phyloP scores from a whole-genome alignment of 2,113 vertebrate genomes.

The Baryphthengus martii region DNA sequence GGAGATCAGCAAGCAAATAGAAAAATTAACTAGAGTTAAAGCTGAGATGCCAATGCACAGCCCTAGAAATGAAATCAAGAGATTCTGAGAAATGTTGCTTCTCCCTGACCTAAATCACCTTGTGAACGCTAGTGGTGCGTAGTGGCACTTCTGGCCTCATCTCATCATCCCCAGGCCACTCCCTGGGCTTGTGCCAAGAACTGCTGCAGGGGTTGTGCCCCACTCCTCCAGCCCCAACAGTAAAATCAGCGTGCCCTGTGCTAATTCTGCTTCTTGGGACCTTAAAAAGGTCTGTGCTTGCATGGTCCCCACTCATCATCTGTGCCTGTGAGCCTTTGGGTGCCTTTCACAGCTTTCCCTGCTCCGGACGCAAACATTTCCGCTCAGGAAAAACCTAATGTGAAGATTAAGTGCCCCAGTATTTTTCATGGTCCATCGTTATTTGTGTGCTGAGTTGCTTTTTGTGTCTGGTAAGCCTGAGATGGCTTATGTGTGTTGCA shows the following conservation, averaged over 20 bases:
- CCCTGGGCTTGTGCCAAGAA: background rate
- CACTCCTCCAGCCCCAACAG: background rate
- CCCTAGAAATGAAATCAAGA: background rate
- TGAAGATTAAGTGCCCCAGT: background rate
- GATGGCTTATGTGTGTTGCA: background rate
- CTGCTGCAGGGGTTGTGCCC: fast-evolving
- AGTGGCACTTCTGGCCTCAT: background rate
- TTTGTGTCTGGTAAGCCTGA: background rate
- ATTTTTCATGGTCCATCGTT: background rate
- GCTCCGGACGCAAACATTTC: fast-evolving
- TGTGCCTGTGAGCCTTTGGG: background rate
- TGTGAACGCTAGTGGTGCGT: fast-evolving
- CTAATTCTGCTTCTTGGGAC: background rate
- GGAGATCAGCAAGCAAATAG: background rate
- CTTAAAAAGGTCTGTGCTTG: too few species aligned
- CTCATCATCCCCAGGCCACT: background rate
- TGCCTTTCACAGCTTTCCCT: background rate
- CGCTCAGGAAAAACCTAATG: background rate
- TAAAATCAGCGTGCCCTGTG: background rate
- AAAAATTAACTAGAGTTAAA: background rate
- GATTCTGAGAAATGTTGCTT: background rate
- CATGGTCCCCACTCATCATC: background rate
- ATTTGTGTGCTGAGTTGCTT: background rate
- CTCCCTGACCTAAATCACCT: background rate
- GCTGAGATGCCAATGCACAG: background rate